Evolutionary conservation across 2,797 vertebrate genomes (phyloP).

Genomic region (Pseudocheirus occidentalis): DNA sequence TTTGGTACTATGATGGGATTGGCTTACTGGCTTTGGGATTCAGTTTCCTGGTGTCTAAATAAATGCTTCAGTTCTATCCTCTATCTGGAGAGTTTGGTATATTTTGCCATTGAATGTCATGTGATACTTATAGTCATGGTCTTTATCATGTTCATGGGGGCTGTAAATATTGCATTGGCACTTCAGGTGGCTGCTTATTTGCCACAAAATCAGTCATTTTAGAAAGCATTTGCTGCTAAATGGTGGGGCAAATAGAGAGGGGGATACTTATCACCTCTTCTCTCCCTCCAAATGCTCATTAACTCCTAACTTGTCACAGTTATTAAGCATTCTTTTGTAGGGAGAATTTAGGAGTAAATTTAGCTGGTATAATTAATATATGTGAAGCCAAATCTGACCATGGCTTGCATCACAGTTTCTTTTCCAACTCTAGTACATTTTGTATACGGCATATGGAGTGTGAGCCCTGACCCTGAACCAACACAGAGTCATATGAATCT

Average conservation of each 20-base stretch:
- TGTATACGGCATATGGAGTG: neutral
- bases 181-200: neutral
- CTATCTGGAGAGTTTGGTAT: no score
- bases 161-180: no score
- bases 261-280: neutral
- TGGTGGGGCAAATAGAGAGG: neutral
- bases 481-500: neutral
- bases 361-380: neutral
- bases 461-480: neutral
- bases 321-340: neutral
- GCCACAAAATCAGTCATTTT: neutral
- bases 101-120: no score
- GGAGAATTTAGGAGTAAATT: neutral
- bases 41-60: no score
- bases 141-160: no score
- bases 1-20: no score
- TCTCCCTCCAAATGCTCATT: neutral
- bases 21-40: no score
- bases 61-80: no score
- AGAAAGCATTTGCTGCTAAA: neutral
- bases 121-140: no score
- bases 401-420: neutral
- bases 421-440: neutral
- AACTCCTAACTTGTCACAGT: neutral
- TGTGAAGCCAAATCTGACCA: neutral